Conservation (phyloP, 2,113 vertebrate species). For the Lophotis ruficrista region DNA sequence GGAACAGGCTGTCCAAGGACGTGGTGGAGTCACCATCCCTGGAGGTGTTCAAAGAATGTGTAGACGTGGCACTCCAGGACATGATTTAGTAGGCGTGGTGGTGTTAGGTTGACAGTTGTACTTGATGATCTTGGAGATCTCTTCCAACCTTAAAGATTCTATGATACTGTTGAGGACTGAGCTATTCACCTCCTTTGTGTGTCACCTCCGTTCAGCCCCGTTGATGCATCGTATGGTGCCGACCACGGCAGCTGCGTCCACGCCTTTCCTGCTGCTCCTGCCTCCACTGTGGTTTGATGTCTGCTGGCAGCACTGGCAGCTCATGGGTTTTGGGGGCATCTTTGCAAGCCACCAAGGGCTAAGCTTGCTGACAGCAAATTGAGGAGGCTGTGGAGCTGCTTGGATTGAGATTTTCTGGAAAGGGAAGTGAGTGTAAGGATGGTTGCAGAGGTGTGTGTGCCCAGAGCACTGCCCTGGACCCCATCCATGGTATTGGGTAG, state of each 20-base stretch:
- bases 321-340: neutral
- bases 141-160: too few relatives aligned
- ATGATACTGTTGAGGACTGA: neutral
- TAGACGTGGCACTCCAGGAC: too few relatives aligned
- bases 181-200: neutral
- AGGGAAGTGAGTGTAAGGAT: accelerated
- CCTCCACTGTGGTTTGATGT: neutral
- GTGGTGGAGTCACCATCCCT: too few relatives aligned
- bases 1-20: too few relatives aligned
- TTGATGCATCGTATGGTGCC: accelerated
- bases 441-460: accelerated
- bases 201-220: accelerated
- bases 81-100: too few relatives aligned
- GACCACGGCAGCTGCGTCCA: neutral
- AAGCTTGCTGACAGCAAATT: neutral
- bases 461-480: too few relatives aligned
- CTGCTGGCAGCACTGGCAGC: neutral
- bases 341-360: neutral
- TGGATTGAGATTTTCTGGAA: neutral
- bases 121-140: too few relatives aligned
- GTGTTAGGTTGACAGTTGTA: too few relatives aligned
- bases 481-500: accelerated
- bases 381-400: neutral
- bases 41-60: too few relatives aligned
- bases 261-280: accelerated